Conservation (phyloP, 2,113 vertebrate species). For the Thermophis baileyi region DNA sequence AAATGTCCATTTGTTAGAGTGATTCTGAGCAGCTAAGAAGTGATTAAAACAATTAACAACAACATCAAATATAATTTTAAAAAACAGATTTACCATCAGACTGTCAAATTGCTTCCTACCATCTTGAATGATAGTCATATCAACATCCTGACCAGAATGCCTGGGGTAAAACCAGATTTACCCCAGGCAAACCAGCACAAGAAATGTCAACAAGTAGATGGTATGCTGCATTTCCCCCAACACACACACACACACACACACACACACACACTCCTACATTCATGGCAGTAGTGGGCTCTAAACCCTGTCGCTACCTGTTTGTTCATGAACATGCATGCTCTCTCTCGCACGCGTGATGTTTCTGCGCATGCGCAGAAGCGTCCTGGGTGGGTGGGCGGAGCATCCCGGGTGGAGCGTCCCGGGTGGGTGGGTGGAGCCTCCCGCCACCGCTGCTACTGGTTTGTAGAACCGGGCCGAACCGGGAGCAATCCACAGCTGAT, state of each 20-base stretch:
- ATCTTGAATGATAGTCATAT: background rate
- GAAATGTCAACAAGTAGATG: background rate
- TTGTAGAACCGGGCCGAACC: no score
- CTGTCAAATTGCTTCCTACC: background rate
- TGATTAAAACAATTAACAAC: background rate
- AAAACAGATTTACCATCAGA: background rate
- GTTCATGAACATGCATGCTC: no score
- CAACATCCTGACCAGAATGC: background rate
- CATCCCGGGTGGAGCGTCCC: no score
- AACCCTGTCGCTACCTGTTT: no score
- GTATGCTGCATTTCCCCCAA: background rate
- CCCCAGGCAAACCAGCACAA: background rate
- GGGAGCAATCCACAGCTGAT: no score
- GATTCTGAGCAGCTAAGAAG: background rate
- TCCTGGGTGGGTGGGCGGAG: no score
- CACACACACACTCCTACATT: no score
- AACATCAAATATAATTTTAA: background rate
- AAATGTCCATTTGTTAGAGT: background rate
- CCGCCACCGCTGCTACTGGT: no score
- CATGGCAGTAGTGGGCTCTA: no score
- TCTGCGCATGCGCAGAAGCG: no score
- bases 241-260: background rate
- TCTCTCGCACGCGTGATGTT: no score
- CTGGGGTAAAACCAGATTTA: background rate
- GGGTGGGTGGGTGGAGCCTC: no score